Evolutionary conservation across 1,140 invertebrate genomes (phyloP).

Genomic region (Brachionus rotundiformis): DNA sequence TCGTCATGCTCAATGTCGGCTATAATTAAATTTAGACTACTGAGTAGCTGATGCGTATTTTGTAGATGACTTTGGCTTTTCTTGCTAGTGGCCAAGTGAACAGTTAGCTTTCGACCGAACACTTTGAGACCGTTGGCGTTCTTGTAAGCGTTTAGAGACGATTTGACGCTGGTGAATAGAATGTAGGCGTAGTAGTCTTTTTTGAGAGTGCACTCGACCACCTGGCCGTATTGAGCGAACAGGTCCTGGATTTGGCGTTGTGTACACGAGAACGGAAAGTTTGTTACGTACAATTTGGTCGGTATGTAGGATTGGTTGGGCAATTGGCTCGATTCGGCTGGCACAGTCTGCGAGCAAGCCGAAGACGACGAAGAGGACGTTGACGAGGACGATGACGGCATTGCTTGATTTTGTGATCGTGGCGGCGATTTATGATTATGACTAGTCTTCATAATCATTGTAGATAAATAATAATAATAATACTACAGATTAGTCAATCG

Average conservation of each 20-base stretch:
- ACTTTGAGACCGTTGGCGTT: conserved; percentile 43
- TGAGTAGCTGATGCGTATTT: neutral
- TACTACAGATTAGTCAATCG: too few species aligned
- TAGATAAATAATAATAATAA: too few species aligned
- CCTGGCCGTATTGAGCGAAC: conserved; percentile 42
- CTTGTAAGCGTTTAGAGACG: conserved; percentile 9
- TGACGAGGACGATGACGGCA: neutral
- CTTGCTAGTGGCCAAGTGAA: conserved; percentile 47
- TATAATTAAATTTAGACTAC: neutral
- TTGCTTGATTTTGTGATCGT: neutral
- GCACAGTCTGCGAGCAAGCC: neutral
- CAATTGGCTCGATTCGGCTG: neutral
- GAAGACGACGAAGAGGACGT: conserved; percentile 1
- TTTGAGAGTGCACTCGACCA: conserved; percentile 50
- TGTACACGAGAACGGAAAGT: conserved; percentile 45
- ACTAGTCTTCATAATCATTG: conserved; percentile 44
- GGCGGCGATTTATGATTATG: conserved; percentile 49
- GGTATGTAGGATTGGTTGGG: conserved; percentile 18
- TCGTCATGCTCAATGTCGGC: neutral
- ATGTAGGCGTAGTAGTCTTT: conserved; percentile 52
- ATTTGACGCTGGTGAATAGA: conserved; percentile 9
- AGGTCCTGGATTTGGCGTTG: conserved; percentile 46
- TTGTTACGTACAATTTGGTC: conserved; percentile 50
- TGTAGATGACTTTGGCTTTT: conserved; percentile 50
- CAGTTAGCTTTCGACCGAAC: conserved; percentile 33